Evolutionary conservation across 2,113 vertebrate genomes (phyloP).

Genomic region (Corynorhinus townsendii): DNA sequence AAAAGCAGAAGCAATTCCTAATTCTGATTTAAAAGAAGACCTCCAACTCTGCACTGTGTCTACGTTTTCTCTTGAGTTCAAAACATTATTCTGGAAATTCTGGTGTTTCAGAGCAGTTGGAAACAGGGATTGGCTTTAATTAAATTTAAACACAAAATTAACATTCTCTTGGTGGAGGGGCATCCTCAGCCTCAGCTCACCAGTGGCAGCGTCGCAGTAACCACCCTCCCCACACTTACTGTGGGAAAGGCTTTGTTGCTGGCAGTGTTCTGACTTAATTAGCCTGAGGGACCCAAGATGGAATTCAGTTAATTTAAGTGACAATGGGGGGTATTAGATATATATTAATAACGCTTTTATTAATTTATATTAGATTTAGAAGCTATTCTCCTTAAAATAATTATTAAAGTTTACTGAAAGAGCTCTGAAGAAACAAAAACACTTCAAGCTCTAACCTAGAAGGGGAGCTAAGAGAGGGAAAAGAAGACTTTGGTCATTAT

Average conservation of each 20-base stretch:
- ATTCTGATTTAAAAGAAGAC: slow-evolving; percentile 10
- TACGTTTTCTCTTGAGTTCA: not conserved
- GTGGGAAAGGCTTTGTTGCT: not conserved
- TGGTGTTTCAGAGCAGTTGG: not conserved
- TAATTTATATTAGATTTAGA: slow-evolving; percentile 18
- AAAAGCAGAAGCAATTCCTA: not conserved
- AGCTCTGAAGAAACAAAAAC: not conserved
- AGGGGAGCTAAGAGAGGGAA: not conserved
- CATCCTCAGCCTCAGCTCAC: not conserved
- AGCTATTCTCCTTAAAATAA: not conserved
- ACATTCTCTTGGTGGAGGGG: not conserved
- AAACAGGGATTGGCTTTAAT: slow-evolving; percentile 39
- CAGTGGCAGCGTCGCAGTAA: not conserved
- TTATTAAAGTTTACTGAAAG: slow-evolving; percentile 5
- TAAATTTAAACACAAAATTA: slow-evolving; percentile 23
- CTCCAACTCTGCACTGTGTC: not conserved
- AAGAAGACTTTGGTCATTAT: not conserved
- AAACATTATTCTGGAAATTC: not conserved
- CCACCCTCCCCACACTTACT: not conserved
- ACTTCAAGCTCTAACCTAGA: not conserved
- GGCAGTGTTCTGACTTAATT: slow-evolving; percentile 7
- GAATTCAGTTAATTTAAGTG: slow-evolving; percentile 8
- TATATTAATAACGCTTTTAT: not conserved
- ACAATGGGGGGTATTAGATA: not conserved
- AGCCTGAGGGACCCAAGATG: not conserved